phyloP scores from a whole-genome alignment of 2,113 vertebrate species.

The Pitta sordida region DNA sequence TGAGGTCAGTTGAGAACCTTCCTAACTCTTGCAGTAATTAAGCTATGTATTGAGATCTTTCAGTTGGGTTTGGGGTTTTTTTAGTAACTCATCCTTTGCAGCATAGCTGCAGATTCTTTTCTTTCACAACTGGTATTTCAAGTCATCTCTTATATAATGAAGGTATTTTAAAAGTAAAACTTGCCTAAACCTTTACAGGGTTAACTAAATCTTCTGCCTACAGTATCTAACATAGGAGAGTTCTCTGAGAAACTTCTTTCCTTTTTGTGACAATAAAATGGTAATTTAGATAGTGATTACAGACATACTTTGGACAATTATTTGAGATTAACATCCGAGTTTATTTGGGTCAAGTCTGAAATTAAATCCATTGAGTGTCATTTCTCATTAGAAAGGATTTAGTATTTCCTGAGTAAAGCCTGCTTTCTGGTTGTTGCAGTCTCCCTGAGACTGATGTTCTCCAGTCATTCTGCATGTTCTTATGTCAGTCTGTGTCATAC shows the following conservation, averaged over 20 bases:
- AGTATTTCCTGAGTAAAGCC: neutral
- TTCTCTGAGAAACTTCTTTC: neutral
- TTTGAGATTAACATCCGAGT: neutral
- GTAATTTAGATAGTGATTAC: neutral
- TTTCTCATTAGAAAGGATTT: neutral
- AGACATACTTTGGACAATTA: neutral
- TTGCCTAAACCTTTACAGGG: neutral
- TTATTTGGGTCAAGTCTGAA: neutral
- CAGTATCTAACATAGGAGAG: neutral
- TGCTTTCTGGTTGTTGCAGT: neutral
- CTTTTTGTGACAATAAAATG: neutral
- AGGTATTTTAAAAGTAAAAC: neutral
- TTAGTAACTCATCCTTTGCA: neutral
- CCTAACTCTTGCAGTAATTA: neutral
- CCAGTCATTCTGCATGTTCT: neutral
- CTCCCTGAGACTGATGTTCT: neutral
- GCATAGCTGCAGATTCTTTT: neutral
- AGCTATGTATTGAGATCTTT: neutral
- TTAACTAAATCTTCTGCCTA: neutral
- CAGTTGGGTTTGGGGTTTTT: fast-evolving
- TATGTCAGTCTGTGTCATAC: fast-evolving
- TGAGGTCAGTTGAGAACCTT: neutral
- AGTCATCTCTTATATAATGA: neutral
- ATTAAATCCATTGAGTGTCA: neutral
- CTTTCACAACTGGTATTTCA: neutral